Conservation (phyloP, 2,888 invertebrate genomes). For the Rhabditophanes sp. region DNA sequence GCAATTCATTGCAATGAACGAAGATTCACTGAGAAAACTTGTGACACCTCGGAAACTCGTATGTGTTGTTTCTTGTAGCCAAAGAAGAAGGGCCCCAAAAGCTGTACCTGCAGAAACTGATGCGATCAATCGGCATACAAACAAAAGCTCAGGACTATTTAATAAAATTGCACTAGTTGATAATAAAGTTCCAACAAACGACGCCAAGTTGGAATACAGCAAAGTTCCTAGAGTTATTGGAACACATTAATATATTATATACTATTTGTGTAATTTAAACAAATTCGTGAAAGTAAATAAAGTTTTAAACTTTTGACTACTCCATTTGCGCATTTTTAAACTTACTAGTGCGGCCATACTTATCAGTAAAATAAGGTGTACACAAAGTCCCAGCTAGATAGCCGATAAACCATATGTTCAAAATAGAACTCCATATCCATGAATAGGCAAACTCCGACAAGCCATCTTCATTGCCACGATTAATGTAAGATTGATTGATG, state of each 20-base stretch:
- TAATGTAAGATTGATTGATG: constrained; percentile 19
- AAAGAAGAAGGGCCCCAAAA: constrained; percentile 23
- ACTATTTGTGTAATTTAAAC: no score
- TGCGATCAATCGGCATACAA: constrained; percentile 17
- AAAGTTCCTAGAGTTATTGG: no score
- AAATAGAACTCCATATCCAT: constrained; percentile 20
- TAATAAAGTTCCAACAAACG: no score
- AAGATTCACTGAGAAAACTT: constrained; percentile 19
- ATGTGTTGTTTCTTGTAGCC: constrained; percentile 25
- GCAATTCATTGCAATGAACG: constrained; percentile 19
- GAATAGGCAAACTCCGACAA: constrained; percentile 14
- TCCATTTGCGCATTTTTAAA: neutral
- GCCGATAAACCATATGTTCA: constrained; percentile 28
- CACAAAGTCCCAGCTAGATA: constrained; percentile 19
- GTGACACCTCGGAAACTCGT: constrained; percentile 18
- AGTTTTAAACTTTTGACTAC: neutral
- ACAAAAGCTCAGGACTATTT: constrained; percentile 21
- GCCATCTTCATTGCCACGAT: constrained; percentile 11
- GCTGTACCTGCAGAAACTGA: constrained; percentile 19
- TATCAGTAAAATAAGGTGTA: constrained; percentile 14
- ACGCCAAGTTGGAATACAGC: no score
- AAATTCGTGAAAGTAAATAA: no score
- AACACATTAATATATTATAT: no score
- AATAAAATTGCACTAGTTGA: no score
- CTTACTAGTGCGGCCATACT: constrained; percentile 10